Conservation (phyloP, 1,140 invertebrate species). For the Neocloeon triangulifer region DNA sequence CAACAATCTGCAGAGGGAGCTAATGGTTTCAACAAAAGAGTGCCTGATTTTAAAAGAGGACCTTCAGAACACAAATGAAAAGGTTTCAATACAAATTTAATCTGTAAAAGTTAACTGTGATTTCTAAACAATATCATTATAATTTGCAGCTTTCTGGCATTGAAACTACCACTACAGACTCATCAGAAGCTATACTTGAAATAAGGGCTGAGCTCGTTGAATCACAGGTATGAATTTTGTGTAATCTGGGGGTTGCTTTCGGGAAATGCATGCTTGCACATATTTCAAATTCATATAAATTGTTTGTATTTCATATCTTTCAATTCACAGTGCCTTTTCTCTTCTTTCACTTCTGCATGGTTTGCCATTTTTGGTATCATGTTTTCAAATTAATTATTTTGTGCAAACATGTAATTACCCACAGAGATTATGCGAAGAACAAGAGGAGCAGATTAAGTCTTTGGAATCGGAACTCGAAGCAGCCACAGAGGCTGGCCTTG, state of each 20-base stretch:
- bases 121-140: background rate
- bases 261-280: too few species aligned
- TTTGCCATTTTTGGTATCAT: too few species aligned
- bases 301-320: too few species aligned
- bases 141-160: background rate
- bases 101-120: background rate
- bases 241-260: too few species aligned
- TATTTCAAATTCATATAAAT: too few species aligned
- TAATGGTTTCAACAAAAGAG: slow-evolving; percentile 2
- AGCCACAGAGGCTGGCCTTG: slow-evolving; percentile 18
- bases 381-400: too few species aligned
- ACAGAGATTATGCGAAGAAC: too few species aligned
- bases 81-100: background rate
- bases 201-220: background rate
- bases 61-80: background rate
- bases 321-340: background rate
- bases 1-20: slow-evolving; percentile 2
- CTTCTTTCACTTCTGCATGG: background rate
- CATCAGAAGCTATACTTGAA: background rate
- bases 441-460: slow-evolving; percentile 16
- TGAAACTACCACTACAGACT: background rate
- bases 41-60: slow-evolving; percentile 3
- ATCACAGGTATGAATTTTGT: background rate
- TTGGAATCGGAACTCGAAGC: slow-evolving; percentile 19
- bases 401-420: too few species aligned